Base-by-base conservation (phyloP, 2,113 vertebrate genomes). In the Felis chaus region DNA sequence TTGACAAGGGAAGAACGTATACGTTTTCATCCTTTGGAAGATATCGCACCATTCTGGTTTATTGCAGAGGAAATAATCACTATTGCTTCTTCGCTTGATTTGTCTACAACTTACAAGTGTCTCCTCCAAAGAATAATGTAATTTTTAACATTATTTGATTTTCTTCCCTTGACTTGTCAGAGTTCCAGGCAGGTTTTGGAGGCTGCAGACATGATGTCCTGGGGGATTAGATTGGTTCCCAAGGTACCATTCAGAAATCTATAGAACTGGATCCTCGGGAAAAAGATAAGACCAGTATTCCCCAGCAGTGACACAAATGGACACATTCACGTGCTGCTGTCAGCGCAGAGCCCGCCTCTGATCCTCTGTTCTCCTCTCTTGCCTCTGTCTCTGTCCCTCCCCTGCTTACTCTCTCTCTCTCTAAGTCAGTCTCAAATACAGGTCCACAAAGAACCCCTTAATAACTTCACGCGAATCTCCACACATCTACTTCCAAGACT, bases 151-250 rank as follows among this genome's bases (percentile, higher is more conserved):
- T 41, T 19, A 27, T 41, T 57, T 84, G 6, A 79, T 73, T 83
- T 79, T 73, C 5, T 57, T 50, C 5, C 78, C 10, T 63, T 76
- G 23, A 63, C n/a, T 48, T 79, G 6, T 50, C 29, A 90, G 15
- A 65, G n/a, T 74, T n/a, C 69, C 13, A 36, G 4, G 57, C 0
- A 50, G 3, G 7, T 41, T 61, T 80, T 27, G 15, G 25, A 31
- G 12, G 0, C 83, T 18, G 1, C 29, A 82, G 50, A 69, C 1
- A 10, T 65, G 5, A 19, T 79, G 8, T 78, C 18, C 21, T 50
- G 1, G 8, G 25, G 21, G 0, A 41, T 5, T 9, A 36, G 3
- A 12, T 21, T 48, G 65, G 45, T 29, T 12, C 15, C 11, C 11
- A 91, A 55, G 39, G 10, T 27, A 41, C 79, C 53, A 33, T 55